Conservation (phyloP, 2,888 invertebrate species). For the Hemithea aestivaria region DNA sequence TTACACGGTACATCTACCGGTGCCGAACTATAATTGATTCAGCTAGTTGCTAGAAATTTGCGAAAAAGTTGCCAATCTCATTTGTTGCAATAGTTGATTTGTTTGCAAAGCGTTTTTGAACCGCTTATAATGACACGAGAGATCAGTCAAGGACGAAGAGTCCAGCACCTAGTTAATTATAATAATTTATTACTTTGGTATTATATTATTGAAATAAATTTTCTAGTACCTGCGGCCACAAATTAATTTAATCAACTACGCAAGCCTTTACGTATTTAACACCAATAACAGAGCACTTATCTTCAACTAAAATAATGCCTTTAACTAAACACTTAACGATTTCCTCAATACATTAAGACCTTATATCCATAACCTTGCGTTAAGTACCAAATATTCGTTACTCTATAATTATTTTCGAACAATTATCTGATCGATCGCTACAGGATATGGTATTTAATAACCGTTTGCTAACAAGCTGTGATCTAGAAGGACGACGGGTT, state of each 20-base stretch:
- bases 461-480: conserved; percentile 31
- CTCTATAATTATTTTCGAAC: conserved; percentile 27
- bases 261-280: background rate
- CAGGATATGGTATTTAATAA: conserved; percentile 34
- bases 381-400: conserved; percentile 16
- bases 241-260: background rate
- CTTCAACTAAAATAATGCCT: conserved; percentile 14
- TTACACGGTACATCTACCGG: no score
- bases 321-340: conserved; percentile 13
- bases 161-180: no score
- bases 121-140: no score
- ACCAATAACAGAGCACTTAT: conserved; percentile 7
- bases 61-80: no score
- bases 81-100: no score
- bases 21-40: no score
- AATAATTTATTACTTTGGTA: no score
- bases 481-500: conserved; percentile 42
- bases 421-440: conserved; percentile 34
- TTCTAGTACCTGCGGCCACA: no score
- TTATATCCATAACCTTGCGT: conserved; percentile 15
- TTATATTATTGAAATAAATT: no score
- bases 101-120: no score
- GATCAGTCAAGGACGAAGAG: no score
- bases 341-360: conserved; percentile 12
- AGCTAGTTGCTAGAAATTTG: no score